A percentile compares a stretch with the other conserved stretches of the same genome.
phyloP scores from a whole-genome alignment of 2,113 vertebrate species.

The Zapornia atra region DNA sequence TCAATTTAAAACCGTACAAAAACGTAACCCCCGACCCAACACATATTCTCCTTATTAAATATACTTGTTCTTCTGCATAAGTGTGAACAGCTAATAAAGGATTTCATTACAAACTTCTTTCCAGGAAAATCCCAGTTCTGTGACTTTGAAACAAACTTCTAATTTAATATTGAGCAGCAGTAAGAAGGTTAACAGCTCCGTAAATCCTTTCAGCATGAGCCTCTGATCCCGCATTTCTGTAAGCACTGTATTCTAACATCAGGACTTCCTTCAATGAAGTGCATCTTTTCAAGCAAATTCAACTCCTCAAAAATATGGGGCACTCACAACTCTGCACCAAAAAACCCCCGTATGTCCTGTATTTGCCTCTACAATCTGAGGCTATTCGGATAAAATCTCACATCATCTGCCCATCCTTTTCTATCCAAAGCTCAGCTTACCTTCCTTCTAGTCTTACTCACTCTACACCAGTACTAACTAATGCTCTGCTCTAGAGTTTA shows the following conservation, averaged over 20 bases:
- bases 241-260: not conserved
- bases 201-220: not conserved
- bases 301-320: not conserved
- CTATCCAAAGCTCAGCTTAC: not conserved
- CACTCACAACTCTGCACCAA: not conserved
- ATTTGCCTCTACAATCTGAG: not conserved
- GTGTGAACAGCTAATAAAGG: not conserved
- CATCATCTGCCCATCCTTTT: not conserved
- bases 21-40: not conserved
- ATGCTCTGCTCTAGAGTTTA: not conserved
- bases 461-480: not conserved
- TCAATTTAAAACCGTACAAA: constrained; percentile 23
- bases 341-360: not conserved
- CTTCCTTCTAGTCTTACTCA: not conserved
- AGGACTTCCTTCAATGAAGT: not conserved
- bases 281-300: not conserved
- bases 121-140: not conserved
- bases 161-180: not conserved
- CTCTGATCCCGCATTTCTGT: not conserved
- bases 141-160: not conserved
- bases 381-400: not conserved
- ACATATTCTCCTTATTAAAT: not conserved
- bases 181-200: not conserved
- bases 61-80: not conserved
- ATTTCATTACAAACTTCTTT: constrained; percentile 9